Evolutionary conservation across 2,888 invertebrate genomes (phyloP).

Genomic region (Trypoxylon attenuatum): DNA sequence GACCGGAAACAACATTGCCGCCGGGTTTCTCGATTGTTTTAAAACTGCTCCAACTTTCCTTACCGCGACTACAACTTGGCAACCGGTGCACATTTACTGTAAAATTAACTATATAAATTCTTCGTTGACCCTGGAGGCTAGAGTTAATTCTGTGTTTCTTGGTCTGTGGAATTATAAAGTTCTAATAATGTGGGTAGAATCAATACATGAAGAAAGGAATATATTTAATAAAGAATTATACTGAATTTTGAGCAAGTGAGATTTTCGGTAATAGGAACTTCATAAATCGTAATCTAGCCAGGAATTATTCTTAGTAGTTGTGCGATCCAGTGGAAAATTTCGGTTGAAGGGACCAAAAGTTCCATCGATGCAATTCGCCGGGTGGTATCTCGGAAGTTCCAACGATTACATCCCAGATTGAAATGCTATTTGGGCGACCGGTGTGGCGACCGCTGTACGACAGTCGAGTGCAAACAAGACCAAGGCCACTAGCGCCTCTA

Average conservation of each 20-base stretch:
- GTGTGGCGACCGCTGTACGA: slow-evolving; percentile 17
- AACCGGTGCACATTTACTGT: too few species aligned
- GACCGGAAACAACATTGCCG: not conserved
- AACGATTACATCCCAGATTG: slow-evolving; percentile 41
- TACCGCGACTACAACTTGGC: too few species aligned
- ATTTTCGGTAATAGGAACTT: too few species aligned
- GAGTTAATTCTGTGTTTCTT: too few species aligned
- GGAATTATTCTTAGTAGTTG: not conserved
- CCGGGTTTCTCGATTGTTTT: not conserved
- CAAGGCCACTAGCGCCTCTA: not conserved
- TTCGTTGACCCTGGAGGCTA: too few species aligned
- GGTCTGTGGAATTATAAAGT: too few species aligned
- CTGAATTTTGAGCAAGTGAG: slow-evolving; percentile 33
- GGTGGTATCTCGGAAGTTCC: slow-evolving; percentile 40
- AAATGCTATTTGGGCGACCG: slow-evolving; percentile 41
- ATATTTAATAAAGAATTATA: too few species aligned
- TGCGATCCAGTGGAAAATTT: slow-evolving; percentile 26
- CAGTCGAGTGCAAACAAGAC: slow-evolving; percentile 34
- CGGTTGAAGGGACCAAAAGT: slow-evolving; percentile 25
- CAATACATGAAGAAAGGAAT: too few species aligned
- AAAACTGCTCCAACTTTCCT: not conserved
- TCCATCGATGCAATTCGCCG: slow-evolving; percentile 30
- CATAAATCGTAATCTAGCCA: slow-evolving; percentile 31
- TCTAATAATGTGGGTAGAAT: too few species aligned
- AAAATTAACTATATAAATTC: too few species aligned